These are phyloP conservation scores for Fragum whitleyi DNA, from an alignment of 2,888 invertebrate species.

Conservation along the genomic window DNA sequence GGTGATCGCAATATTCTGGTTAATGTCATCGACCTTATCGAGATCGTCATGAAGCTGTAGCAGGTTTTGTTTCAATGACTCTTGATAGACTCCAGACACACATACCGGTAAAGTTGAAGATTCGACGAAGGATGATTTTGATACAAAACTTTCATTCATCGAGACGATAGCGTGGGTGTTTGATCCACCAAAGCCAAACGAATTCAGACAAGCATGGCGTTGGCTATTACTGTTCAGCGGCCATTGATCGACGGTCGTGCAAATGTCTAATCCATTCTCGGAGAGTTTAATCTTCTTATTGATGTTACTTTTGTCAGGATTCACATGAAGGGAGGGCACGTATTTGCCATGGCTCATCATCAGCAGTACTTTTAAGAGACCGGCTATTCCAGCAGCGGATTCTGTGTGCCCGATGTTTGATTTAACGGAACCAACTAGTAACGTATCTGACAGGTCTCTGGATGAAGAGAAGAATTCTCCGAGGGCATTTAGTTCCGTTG, in stretches of 20 bases:
- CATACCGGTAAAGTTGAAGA: neutral
- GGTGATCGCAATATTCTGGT: neutral
- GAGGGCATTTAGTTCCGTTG: constrained; percentile 66
- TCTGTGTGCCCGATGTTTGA: constrained; percentile 74
- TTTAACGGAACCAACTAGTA: constrained; percentile 72
- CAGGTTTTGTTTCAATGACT: neutral
- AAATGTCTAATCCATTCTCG: neutral
- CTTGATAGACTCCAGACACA: neutral
- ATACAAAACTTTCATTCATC: neutral
- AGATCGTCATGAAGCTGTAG: neutral
- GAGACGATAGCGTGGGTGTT: constrained; percentile 5
- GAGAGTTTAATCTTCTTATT: constrained; percentile 13
- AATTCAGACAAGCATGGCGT: constrained; percentile 12
- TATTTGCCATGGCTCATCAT: constrained; percentile 70
- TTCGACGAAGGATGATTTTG: neutral
- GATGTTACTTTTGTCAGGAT: constrained; percentile 20
- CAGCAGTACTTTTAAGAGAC: constrained; percentile 71
- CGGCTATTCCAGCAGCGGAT: constrained; percentile 71
- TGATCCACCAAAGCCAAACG: constrained; percentile 11
- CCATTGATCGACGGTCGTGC: neutral
- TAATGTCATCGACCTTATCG: neutral
- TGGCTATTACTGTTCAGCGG: neutral
- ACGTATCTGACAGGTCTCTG: neutral
- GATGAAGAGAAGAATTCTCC: constrained; percentile 43
- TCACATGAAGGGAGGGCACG: constrained; percentile 69